Evolutionary conservation across 2,113 vertebrate species (phyloP).

Genomic region (Eurystomus gularis): DNA sequence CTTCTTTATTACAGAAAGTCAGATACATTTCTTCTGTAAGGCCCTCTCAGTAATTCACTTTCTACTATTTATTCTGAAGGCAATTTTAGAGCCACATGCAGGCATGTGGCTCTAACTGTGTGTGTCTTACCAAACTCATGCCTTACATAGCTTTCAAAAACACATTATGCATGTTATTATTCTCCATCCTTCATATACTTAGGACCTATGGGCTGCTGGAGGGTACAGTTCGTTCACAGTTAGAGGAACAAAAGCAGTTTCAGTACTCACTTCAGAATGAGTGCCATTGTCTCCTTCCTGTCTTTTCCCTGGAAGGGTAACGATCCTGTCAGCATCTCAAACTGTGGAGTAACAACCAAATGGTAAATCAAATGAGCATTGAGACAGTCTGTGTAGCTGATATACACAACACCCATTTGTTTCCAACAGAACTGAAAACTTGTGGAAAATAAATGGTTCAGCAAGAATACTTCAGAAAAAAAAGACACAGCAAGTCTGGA

Average conservation of each 20-base stretch:
- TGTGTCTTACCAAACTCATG: accelerated
- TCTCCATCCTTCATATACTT: background rate
- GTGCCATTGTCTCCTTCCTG: conserved; percentile 97
- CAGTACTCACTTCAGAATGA: conserved; percentile 93
- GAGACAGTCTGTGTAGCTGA: background rate
- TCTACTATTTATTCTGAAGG: background rate
- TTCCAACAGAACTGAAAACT: background rate
- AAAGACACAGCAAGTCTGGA: background rate
- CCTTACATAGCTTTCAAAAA: background rate
- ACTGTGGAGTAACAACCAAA: conserved; percentile 75
- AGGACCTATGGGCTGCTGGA: background rate
- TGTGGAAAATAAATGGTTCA: background rate
- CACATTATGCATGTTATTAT: background rate
- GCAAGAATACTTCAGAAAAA: background rate
- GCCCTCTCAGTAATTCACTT: background rate
- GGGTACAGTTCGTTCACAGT: background rate
- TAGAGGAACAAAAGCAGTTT: background rate
- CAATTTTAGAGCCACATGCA: background rate
- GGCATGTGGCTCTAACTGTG: background rate
- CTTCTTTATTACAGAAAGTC: background rate
- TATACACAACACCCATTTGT: background rate
- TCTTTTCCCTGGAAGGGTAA: conserved; percentile 98
- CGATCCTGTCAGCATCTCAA: conserved; percentile 97
- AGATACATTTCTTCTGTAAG: background rate
- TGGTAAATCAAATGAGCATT: background rate